Evolutionary conservation across 2,113 vertebrate genomes (phyloP).

Genomic region (Coreoperca whiteheadi): DNA sequence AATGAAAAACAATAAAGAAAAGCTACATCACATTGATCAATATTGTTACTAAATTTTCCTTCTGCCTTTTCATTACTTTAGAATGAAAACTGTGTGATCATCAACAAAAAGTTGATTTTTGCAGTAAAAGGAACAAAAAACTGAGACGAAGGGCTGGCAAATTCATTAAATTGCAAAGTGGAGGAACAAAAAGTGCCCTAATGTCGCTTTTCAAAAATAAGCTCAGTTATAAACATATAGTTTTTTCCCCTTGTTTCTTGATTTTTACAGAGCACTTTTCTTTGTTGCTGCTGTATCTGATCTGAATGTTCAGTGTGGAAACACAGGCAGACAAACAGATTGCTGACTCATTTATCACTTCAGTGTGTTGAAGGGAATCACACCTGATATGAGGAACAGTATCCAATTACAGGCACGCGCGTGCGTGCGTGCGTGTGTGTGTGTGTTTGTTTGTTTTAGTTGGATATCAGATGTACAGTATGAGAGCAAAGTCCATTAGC

Average conservation of each 20-base stretch:
- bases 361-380: slow-evolving; percentile 57
- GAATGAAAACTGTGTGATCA: not conserved
- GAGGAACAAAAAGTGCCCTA: not conserved
- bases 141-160: not conserved
- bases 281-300: not conserved
- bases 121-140: not conserved
- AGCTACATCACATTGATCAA: not conserved
- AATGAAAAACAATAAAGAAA: not conserved
- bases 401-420: slow-evolving; percentile 43
- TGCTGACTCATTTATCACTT: slow-evolving; percentile 60
- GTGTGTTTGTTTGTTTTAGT: slow-evolving; percentile 39
- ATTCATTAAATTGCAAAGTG: not conserved
- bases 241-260: not conserved
- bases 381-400: slow-evolving; percentile 61
- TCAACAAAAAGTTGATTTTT: not conserved
- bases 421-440: slow-evolving; percentile 18
- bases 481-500: slow-evolving; percentile 37
- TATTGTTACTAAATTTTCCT: not conserved
- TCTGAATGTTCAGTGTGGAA: slow-evolving; percentile 3
- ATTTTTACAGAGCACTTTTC: not conserved
- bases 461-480: slow-evolving; percentile 54
- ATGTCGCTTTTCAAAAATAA: not conserved
- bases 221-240: not conserved
- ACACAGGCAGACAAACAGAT: slow-evolving; percentile 18
- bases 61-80: not conserved